A percentile compares a stretch with the other conserved stretches of the same genome.
phyloP scores from a whole-genome alignment of 1,140 invertebrate genomes.

The Lordiphosa mommai region DNA sequence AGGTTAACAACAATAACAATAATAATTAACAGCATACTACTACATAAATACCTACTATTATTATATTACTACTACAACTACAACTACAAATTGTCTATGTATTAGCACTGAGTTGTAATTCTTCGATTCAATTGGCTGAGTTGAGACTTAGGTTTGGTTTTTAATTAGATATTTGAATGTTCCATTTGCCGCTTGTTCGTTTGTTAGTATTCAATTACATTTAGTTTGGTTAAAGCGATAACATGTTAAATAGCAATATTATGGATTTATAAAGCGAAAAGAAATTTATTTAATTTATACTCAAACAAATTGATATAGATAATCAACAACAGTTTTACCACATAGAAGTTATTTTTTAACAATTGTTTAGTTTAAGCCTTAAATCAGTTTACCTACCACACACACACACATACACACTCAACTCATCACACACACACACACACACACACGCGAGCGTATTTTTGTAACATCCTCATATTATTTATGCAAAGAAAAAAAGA shows the following conservation, averaged over 20 bases:
- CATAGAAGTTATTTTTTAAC: slow-evolving; percentile 43
- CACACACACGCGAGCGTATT: slow-evolving; percentile 42
- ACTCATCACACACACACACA: slow-evolving; percentile 6
- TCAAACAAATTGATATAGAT: slow-evolving; percentile 3
- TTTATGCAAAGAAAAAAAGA: slow-evolving; percentile 53
- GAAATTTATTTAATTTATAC: slow-evolving; percentile 40
- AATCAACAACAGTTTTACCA: slow-evolving; percentile 26
- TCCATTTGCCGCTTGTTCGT: slow-evolving; percentile 46
- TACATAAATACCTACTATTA: slow-evolving; percentile 43
- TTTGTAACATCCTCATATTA: slow-evolving; percentile 54
- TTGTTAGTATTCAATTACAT: slow-evolving; percentile 16
- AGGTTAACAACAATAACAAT: slow-evolving; percentile 68
- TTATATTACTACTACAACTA: slow-evolving; percentile 31
- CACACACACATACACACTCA: slow-evolving; percentile 14
- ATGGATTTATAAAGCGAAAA: slow-evolving; percentile 14
- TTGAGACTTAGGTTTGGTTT: slow-evolving; percentile 38
- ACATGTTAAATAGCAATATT: slow-evolving; percentile 26
- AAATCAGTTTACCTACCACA: no score
- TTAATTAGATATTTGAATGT: slow-evolving; percentile 22
- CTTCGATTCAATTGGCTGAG: slow-evolving; percentile 40
- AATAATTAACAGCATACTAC: slow-evolving; percentile 64
- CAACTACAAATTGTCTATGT: slow-evolving; percentile 32
- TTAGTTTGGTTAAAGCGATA: slow-evolving; percentile 24
- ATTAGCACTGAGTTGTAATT: slow-evolving; percentile 66
- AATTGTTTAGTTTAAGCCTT: slow-evolving; percentile 63